Conservation (phyloP, 2,888 invertebrate species). For the Dione juno region DNA sequence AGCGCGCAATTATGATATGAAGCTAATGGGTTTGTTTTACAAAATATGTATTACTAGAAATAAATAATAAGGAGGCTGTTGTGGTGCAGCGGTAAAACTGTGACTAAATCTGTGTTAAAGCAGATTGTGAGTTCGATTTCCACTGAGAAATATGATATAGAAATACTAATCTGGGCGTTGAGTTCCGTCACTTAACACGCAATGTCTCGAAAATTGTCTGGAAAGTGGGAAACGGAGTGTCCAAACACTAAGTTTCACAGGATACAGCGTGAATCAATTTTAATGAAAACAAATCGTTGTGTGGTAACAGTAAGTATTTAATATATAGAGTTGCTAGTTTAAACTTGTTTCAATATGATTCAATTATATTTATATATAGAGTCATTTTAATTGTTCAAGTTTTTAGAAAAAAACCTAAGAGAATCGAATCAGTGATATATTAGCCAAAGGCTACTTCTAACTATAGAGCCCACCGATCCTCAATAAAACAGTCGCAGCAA, state of each 20-base stretch:
- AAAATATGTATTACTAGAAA: not conserved
- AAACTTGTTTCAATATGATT: too few relatives aligned
- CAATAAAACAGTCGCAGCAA: conserved; percentile 23
- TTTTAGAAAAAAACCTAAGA: not conserved
- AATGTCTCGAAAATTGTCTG: not conserved
- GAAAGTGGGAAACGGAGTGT: not conserved
- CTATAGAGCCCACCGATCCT: not conserved
- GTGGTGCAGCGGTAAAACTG: too few relatives aligned
- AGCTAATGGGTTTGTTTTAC: conserved; percentile 29
- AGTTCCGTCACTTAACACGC: not conserved
- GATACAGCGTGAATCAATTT: not conserved
- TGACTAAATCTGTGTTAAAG: too few relatives aligned
- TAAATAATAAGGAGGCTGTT: not conserved
- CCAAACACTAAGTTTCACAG: not conserved
- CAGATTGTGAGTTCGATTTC: too few relatives aligned
- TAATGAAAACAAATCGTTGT: too few relatives aligned
- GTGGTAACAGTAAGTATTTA: too few relatives aligned
- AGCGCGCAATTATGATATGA: conserved; percentile 25
- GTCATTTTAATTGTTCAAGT: too few relatives aligned
- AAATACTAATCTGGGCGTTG: not conserved
- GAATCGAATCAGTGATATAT: not conserved
- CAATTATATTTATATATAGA: too few relatives aligned
- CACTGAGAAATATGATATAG: too few relatives aligned
- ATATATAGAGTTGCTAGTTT: too few relatives aligned
- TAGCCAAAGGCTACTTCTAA: not conserved